Conservation (phyloP, 23 tunicate genomes). For the Halocynthia aurantium region DNA sequence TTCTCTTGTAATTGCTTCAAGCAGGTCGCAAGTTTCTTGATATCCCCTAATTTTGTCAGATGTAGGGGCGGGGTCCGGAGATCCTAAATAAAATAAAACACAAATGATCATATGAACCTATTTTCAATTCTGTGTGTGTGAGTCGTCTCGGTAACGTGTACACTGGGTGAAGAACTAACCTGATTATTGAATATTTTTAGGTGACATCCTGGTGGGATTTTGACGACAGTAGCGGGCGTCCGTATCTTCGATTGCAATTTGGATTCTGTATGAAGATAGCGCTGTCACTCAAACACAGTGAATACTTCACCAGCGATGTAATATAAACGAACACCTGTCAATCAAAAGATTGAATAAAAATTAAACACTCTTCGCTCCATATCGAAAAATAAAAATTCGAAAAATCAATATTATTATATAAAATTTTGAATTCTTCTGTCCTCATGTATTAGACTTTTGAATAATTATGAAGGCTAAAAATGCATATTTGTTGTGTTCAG, state of each 20-base stretch:
- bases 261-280: constrained; percentile 92
- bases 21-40: constrained; percentile 56
- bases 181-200: constrained; percentile 93
- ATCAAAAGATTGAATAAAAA: too few relatives aligned
- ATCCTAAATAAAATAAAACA: constrained; percentile 28
- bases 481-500: too few relatives aligned
- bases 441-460: too few relatives aligned
- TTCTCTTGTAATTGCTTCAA: constrained; percentile 37
- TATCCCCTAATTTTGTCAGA: constrained; percentile 40
- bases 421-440: too few relatives aligned
- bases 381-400: too few relatives aligned
- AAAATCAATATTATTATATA: too few relatives aligned
- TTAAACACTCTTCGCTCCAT: too few relatives aligned
- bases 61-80: constrained; percentile 60
- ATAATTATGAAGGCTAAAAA: too few relatives aligned
- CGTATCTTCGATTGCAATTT: constrained; percentile 84
- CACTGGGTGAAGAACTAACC: too few relatives aligned
- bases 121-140: too few relatives aligned
- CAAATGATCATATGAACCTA: too few relatives aligned
- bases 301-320: constrained; percentile 98
- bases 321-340: constrained; percentile 81
- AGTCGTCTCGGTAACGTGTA: too few relatives aligned
- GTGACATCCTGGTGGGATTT: constrained; percentile 95
- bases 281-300: constrained; percentile 94
- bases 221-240: constrained; percentile 94